Percentiles rank a stretch among this genome's conserved stretches.
phyloP scores from a whole-genome alignment of 1,140 invertebrate genomes.

The Pseudomyrmex cubaensis region DNA sequence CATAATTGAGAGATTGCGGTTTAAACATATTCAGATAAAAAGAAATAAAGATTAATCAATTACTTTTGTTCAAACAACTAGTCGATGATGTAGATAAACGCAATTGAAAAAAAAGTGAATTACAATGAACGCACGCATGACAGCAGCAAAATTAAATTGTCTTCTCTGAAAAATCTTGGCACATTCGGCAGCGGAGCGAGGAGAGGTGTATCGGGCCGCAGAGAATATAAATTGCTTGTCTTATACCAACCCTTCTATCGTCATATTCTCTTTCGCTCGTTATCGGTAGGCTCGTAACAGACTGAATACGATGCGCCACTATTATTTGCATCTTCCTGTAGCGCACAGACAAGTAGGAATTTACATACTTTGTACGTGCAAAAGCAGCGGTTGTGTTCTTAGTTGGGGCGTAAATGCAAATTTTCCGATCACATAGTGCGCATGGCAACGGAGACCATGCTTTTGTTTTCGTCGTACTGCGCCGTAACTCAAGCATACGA shows the following conservation, averaged over 20 bases:
- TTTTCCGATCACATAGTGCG: conserved; percentile 23
- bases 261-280: background rate
- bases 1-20: too few species aligned
- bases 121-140: background rate
- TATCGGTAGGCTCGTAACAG: background rate
- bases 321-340: conserved; percentile 54
- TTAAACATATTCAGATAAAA: background rate
- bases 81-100: background rate
- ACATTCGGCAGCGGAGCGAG: background rate
- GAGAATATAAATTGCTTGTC: conserved; percentile 35
- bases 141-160: conserved; percentile 50
- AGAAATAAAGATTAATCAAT: conserved; percentile 1
- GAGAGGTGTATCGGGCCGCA: background rate
- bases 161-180: conserved; percentile 32
- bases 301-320: background rate
- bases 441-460: background rate
- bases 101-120: conserved; percentile 7
- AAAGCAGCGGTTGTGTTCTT: conserved; percentile 1
- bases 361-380: conserved; percentile 38
- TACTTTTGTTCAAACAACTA: background rate
- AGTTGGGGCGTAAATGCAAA: conserved; percentile 8
- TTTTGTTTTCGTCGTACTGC: conserved; percentile 1
- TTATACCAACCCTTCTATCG: background rate
- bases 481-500: background rate
- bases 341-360: background rate